Evolutionary conservation across 2,113 vertebrate genomes (phyloP).

Genomic region (Cyphomyrus discorhynchus): DNA sequence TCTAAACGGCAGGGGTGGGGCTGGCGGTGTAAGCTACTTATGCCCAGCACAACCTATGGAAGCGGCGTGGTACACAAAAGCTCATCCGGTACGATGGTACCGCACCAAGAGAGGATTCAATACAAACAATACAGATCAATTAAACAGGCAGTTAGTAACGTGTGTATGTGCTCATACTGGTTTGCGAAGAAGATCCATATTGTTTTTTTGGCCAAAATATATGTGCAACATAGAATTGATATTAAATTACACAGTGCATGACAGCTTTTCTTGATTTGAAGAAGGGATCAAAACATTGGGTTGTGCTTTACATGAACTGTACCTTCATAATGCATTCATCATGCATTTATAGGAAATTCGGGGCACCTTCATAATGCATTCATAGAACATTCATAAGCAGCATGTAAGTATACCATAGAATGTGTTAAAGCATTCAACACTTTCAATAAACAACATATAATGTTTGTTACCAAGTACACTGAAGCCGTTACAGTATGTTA

Average conservation of each 20-base stretch:
- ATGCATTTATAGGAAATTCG: background rate
- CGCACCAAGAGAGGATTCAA: background rate
- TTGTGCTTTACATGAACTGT: background rate
- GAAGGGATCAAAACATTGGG: background rate
- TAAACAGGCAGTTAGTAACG: background rate
- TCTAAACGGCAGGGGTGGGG: background rate
- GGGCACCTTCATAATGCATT: background rate
- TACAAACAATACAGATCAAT: background rate
- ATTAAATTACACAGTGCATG: background rate
- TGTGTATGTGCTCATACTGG: background rate
- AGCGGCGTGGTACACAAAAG: conserved; percentile 5
- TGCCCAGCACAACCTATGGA: conserved; percentile 12
- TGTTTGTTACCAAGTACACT: background rate
- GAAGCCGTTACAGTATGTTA: background rate
- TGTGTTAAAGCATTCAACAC: background rate
- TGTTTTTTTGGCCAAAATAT: background rate
- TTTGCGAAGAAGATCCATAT: background rate
- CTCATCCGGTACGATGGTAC: conserved; percentile 30
- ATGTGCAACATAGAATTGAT: background rate
- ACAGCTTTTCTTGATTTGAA: background rate
- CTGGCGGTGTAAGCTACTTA: background rate
- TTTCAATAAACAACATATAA: background rate
- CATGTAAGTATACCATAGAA: background rate
- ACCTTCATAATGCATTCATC: background rate
- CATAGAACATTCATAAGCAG: background rate